phyloP scores from a whole-genome alignment of 2,113 vertebrate genomes.

The Petromus typicus region DNA sequence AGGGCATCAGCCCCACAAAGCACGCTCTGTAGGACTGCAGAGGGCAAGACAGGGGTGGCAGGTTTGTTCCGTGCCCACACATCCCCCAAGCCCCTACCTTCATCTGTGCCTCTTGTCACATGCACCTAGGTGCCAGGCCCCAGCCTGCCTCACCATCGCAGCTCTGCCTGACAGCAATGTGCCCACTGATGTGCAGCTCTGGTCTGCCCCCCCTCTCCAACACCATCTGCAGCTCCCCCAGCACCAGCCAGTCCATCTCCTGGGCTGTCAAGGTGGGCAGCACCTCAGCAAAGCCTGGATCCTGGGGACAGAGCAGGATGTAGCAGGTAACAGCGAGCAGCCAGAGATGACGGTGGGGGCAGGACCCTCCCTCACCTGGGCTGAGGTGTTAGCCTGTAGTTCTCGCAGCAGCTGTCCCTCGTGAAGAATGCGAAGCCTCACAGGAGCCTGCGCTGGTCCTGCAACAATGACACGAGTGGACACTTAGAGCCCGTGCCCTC shows the following conservation, averaged over 20 bases:
- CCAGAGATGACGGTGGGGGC: background rate
- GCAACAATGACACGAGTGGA: background rate
- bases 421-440: constrained; percentile 92
- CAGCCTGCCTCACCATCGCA: constrained; percentile 92
- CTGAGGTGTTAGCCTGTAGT: constrained; percentile 91
- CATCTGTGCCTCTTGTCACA: background rate
- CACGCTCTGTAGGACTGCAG: constrained; percentile 94
- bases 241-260: constrained; percentile 95
- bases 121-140: background rate
- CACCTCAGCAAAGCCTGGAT: constrained; percentile 95
- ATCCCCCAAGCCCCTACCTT: background rate
- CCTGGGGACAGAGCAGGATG: constrained; percentile 83
- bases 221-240: constrained; percentile 92
- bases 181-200: constrained; percentile 89
- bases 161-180: constrained; percentile 92
- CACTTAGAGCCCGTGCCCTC: background rate
- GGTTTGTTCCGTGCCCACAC: background rate
- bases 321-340: background rate
- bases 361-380: constrained; percentile 87
- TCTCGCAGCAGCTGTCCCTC: constrained; percentile 91
- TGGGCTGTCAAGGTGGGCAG: constrained; percentile 92
- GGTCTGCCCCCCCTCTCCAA: constrained; percentile 88
- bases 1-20: constrained; percentile 94
- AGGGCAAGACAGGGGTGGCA: background rate
- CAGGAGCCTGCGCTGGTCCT: constrained; percentile 88